Evolutionary conservation across 1,140 invertebrate species (phyloP), one percentile per base, ranked within the genome.

Genomic region (Zaprionus gabonicus): DNA sequence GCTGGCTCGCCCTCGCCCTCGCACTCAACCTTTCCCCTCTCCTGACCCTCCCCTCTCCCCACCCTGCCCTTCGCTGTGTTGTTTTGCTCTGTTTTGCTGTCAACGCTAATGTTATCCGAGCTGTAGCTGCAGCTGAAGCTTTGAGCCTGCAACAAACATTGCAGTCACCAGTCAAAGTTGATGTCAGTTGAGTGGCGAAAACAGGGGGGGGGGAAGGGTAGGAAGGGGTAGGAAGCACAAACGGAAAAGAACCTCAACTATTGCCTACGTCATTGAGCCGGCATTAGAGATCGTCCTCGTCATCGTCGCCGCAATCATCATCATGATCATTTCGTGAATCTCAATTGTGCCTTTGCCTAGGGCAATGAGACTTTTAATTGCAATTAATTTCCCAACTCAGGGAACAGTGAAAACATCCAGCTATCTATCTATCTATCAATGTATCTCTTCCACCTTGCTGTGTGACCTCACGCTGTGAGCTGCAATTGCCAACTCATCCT

Each of bases 81-180:
- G 53, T 46, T n/a, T 23, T 69, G 25, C 41, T 63, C 63, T 66
- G 7, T 53, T 41, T 57, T 51, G 58, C 81, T 84, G 82, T 86
- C 82, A 86, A 78, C 83, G 66, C 70, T 80, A 87, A 87, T 87
- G 80, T 80, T 74, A 82, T 76, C 69, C 23, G 51, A 73, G 63
- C 78, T 15, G 13, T 4, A 15, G 41, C 41, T 44, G 41, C 41
- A 44, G 41, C n/a, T 75, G 62, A 66, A 66, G 71, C 80, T 81
- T 85, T 76, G 71, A 51, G 55, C 41, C 59, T 38, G 27, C 20
- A 20, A 15, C 34, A 71, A 12, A 15, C 46, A 46, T 17, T 36
- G 10, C 17, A 63, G 25, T 41, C 25, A 31, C 28, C 20, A 36
- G 46, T 25, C 20, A 4, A 12, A 34, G 34, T 27, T 46, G 5